Conservation (phyloP, 2,888 invertebrate genomes). For the Ophion obscuratus region DNA sequence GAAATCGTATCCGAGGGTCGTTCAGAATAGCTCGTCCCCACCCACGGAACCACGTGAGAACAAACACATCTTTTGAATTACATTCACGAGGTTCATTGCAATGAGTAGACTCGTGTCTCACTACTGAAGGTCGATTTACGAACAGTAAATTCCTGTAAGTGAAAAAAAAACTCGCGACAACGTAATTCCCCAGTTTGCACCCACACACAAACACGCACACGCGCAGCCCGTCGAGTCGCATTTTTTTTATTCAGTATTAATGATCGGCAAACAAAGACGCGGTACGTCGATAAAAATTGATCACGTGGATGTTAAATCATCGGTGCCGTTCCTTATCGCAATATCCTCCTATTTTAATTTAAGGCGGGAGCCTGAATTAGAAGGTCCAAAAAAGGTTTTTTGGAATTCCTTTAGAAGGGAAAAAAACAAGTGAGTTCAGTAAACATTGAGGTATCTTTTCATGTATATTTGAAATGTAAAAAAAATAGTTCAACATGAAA, state of each 20-base stretch:
- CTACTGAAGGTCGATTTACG: neutral
- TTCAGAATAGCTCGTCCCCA: constrained; percentile 71
- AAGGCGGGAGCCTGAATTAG: too few species aligned
- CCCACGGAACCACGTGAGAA: constrained; percentile 72
- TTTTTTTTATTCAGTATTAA: constrained; percentile 51
- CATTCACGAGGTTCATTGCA: neutral
- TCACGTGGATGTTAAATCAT: constrained; percentile 15
- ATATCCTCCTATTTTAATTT: constrained; percentile 45
- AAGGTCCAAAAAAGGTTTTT: too few species aligned
- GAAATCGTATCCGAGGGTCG: constrained; percentile 77
- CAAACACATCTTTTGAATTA: constrained; percentile 74
- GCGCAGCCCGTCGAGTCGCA: neutral
- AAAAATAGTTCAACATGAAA: too few species aligned
- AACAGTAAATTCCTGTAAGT: neutral
- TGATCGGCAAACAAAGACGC: constrained; percentile 16
- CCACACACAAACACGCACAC: neutral
- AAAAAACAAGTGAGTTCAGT: too few species aligned
- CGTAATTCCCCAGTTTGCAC: neutral
- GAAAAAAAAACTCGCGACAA: neutral
- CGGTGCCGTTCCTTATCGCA: constrained; percentile 25
- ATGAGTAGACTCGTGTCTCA: constrained; percentile 15
- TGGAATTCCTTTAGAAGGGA: too few species aligned
- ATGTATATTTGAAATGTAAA: too few species aligned
- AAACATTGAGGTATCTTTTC: too few species aligned
- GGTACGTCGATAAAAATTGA: neutral